phyloP scores from a whole-genome alignment of 2,797 vertebrate species.

The Peromyscus melanophrys region DNA sequence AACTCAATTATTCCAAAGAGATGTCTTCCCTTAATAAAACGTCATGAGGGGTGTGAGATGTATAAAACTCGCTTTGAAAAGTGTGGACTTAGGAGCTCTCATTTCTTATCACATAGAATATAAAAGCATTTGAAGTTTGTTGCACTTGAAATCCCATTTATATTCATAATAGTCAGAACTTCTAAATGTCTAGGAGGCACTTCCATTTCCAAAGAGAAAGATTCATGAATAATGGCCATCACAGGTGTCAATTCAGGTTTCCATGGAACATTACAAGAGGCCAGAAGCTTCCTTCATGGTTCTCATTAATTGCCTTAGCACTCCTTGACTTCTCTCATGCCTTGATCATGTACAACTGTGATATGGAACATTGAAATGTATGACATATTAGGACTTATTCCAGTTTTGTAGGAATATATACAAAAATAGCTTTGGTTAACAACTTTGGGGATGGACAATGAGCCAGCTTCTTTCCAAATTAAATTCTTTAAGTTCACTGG shows the following conservation, averaged over 20 bases:
- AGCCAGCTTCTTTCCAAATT: constrained; percentile 2
- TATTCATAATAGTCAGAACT: not conserved
- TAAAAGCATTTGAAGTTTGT: constrained; percentile 32
- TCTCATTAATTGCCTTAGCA: not conserved
- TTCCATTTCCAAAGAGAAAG: constrained; percentile 54
- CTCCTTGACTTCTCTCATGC: not conserved
- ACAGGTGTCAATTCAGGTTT: not conserved
- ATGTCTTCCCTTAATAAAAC: constrained; percentile 43
- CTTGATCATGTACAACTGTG: not conserved
- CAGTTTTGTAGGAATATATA: not conserved
- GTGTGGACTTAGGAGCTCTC: not conserved
- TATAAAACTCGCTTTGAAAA: constrained; percentile 42
- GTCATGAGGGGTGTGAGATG: not conserved
- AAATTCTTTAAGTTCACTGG: constrained; percentile 21
- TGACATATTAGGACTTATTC: not conserved
- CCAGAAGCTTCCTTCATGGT: not conserved
- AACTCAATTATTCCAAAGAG: constrained; percentile 7
- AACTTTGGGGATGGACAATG: not conserved
- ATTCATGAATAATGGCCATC: not conserved
- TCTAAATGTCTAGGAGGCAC: constrained; percentile 31
- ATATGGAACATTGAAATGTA: not conserved
- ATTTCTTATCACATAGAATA: constrained; percentile 3
- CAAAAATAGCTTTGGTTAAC: constrained; percentile 28
- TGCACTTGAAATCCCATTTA: constrained; percentile 55
- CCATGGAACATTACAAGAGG: not conserved